Evolutionary conservation across 2,888 invertebrate genomes (phyloP).

Genomic region (Oegoconia quadripuncta): DNA sequence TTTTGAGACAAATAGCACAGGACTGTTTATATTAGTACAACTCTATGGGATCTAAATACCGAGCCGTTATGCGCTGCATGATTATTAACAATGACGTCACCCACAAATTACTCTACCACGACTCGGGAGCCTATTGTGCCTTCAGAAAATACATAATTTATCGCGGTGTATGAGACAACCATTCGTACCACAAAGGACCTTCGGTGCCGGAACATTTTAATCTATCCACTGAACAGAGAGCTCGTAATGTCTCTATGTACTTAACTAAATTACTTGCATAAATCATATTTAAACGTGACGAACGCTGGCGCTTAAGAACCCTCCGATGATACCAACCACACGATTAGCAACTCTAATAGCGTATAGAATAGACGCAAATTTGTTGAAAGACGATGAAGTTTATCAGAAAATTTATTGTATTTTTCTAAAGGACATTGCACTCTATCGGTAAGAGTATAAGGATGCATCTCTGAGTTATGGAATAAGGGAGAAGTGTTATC

Average conservation of each 20-base stretch:
- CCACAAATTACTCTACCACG: conserved; percentile 21
- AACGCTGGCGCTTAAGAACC: conserved; percentile 43
- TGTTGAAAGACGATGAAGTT: conserved; percentile 9
- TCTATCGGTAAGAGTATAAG: conserved; percentile 32
- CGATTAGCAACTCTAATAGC: conserved; percentile 37
- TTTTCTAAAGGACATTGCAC: conserved; percentile 30
- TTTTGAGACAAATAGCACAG: too few relatives aligned
- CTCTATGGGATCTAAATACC: too few relatives aligned
- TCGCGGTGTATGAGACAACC: conserved; percentile 30
- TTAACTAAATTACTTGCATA: conserved; percentile 78
- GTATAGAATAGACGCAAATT: conserved; percentile 32
- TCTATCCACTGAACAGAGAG: conserved; percentile 54
- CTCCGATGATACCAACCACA: conserved; percentile 23
- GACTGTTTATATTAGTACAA: too few relatives aligned
- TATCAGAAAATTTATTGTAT: conserved; percentile 8
- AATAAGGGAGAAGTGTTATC: conserved; percentile 36
- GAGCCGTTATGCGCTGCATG: too few relatives aligned
- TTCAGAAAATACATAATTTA: conserved; percentile 43
- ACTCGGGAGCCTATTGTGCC: conserved; percentile 15
- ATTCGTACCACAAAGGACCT: conserved; percentile 45
- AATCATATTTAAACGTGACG: conserved; percentile 78
- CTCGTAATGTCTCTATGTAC: conserved; percentile 72
- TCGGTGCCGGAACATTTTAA: conserved; percentile 62
- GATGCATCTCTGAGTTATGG: conserved; percentile 31
- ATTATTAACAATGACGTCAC: conserved; percentile 17